Percentiles rank a stretch among this genome's conserved stretches.
Conservation (phyloP, 2,888 invertebrate species). For the Drosophila ustulata region DNA sequence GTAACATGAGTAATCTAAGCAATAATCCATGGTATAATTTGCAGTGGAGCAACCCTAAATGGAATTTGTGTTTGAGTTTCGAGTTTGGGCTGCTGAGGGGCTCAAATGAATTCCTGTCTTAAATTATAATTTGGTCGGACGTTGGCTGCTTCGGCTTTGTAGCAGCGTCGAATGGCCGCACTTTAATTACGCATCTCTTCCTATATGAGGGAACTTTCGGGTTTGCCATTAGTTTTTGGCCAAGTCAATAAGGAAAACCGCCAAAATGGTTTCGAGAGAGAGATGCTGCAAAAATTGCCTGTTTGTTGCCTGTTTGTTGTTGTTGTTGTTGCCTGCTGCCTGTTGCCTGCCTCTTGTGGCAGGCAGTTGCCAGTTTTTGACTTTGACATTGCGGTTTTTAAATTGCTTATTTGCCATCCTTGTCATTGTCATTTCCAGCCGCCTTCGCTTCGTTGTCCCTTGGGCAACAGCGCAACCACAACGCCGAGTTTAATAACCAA, state of each 20-base stretch:
- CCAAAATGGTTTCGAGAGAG: conserved; percentile 1
- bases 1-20: too few species aligned
- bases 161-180: not conserved
- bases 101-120: too few species aligned
- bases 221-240: conserved; percentile 9
- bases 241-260: conserved; percentile 18
- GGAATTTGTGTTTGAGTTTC: too few species aligned
- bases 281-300: conserved; percentile 15
- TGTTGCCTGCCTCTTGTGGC: conserved; percentile 9
- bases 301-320: conserved; percentile 1
- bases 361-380: conserved; percentile 20
- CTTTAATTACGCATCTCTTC: not conserved
- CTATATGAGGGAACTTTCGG: not conserved
- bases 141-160: too few species aligned
- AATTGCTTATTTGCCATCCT: conserved; percentile 59
- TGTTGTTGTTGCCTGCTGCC: not conserved
- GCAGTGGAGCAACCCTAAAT: too few species aligned
- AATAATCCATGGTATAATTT: too few species aligned
- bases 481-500: conserved; percentile 59
- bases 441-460: not conserved
- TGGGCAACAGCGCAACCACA: conserved; percentile 46
- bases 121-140: too few species aligned
- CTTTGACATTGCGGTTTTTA: conserved; percentile 64
- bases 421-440: conserved; percentile 20
- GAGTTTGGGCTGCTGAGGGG: too few species aligned